Evolutionary conservation across 2,888 invertebrate species (phyloP), one percentile per base, ranked within the genome.

Genomic region (Dusona sp.): DNA sequence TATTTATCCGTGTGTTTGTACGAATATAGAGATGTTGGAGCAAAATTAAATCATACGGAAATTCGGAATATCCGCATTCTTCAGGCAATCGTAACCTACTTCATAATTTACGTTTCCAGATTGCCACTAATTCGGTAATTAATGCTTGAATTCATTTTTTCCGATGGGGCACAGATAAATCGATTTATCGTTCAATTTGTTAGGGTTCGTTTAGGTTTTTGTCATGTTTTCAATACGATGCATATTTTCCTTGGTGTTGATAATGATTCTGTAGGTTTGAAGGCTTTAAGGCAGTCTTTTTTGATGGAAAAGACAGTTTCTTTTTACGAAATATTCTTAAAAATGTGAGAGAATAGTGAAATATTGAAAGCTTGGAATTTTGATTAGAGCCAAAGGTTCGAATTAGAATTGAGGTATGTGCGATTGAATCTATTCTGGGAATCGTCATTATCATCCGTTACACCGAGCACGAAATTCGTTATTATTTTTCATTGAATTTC

Each of bases 21-120:
- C 36, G 36, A 22, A 16, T 67, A 33, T 65, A 22, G 25, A 65
- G 25, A 33, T 22, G 22, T 67, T 36, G 51, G 22, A 36, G 77
- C n/a, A 22, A 64, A 78, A 48, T 78, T 78, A 36, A n/a, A 67
- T 38, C 65, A 11, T 7, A 19, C 16, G n/a, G 11, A 29, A 48
- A 65, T 8, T 33, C 22, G 29, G 16, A 61, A 29, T 29, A 61
- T 29, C 29, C 29, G 29, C 29, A 61, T 61, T 61, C 29, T 13
- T 61, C 16, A 29, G 29, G 6, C 29, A 61, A 13, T 29, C 16
- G 11, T 11, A 22, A 38, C 25, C n/a, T 29, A 3, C n/a, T 29
- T 29, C 29, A 33, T 70, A 16, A 29, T 19, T 48, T 29, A 13
- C n/a, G 4, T 48, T 45, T 19, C 48, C 25, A 6, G 29, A 16